Conservation (phyloP, 2,113 vertebrate species). For the Pedetes capensis region DNA sequence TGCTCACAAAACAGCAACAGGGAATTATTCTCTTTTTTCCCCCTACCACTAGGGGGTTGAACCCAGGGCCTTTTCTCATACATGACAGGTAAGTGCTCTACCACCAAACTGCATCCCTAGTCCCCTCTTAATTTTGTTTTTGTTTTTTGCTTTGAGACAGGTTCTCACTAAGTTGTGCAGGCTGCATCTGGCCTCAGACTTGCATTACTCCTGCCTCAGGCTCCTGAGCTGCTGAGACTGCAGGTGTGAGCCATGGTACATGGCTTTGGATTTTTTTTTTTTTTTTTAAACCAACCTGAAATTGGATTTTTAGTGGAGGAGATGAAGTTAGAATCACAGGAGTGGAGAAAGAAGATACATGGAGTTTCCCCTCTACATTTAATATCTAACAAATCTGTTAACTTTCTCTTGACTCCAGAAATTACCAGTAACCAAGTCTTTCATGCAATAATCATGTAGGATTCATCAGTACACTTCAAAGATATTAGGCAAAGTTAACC, state of each 20-base stretch:
- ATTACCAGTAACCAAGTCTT: constrained; percentile 11
- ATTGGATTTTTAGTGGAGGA: not conserved
- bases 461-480: not conserved
- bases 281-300: not conserved
- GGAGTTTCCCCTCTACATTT: not conserved
- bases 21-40: not conserved
- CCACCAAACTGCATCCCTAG: no score
- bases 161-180: not conserved
- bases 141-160: not conserved
- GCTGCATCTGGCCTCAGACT: not conserved
- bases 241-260: not conserved
- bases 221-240: not conserved
- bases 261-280: not conserved
- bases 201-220: not conserved
- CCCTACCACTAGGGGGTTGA: no score
- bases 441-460: not conserved
- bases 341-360: not conserved
- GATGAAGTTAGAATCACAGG: not conserved
- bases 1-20: not conserved
- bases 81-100: no score
- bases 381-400: constrained; percentile 13
- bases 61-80: no score
- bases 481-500: not conserved
- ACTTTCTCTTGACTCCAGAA: constrained; percentile 31
- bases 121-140: not conserved